Base-by-base conservation (phyloP, 2,888 invertebrate genomes). In the Pyrrhosoma nymphula region DNA sequence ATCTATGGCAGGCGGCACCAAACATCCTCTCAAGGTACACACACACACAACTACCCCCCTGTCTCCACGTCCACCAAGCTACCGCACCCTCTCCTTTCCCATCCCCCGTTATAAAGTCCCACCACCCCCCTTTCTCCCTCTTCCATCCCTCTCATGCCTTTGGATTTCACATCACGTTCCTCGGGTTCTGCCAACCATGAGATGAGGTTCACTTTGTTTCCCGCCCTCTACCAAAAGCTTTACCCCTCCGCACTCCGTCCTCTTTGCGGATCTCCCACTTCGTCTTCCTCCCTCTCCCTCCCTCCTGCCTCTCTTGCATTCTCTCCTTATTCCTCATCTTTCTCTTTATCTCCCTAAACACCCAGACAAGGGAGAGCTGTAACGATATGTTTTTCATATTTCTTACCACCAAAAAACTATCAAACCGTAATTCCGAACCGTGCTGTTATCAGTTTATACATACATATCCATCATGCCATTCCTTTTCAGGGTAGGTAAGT, bases 161-260 rank as follows among this genome's bases (percentile, higher is more conserved):
- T 82, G 82, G 82, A 82, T 82, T 82, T 82, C 82, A 82, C 82
- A 35, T 82, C 82, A 82, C 82, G 82, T 82, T 82, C 82, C 82
- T 82, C 35, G 82, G 82, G 82, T 82, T 82, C 82, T 82, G 82
- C 82, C 82, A 82, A 82, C 82, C 82, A 82, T 82, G 82, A 82
- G 82, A 82, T 82, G 82, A 82, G 82, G 82, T 82, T 82, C 82
- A 82, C 82, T 82, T 82, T 82, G 82, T 82, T 35, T 82, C 82
- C 82, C 35, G 26, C 82, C 82, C 82, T 82, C 82, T 69, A 23
- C 26, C 69, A 69, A 23, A 26, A 23, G 26, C 82, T 82, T 82
- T 30, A 16, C 35, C 69, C 69, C 69, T 69, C 69, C 4, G n/a
- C 69, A 23, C 10, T 20, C 26, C 10, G 26, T 26, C 26, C 26